These are phyloP conservation scores for Helogale parvula DNA, from an alignment of 2,113 vertebrate species.

Conservation along the genomic window DNA sequence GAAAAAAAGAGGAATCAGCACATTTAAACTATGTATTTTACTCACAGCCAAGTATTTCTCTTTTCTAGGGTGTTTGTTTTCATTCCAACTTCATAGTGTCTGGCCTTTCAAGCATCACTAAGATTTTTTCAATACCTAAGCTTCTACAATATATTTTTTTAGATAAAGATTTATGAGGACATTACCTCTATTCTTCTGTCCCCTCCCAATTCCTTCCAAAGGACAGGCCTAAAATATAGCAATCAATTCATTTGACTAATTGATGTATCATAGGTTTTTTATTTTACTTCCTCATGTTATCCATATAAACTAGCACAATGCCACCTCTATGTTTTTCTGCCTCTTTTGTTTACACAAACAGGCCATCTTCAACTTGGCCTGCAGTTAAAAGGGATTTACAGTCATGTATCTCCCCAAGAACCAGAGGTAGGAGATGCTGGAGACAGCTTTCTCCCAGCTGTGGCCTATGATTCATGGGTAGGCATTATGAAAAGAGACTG, in stretches of 20 bases:
- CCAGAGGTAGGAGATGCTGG: not conserved
- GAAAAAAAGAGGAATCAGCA: not conserved
- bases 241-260: conserved; percentile 5
- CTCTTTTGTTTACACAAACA: not conserved
- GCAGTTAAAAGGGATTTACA: not conserved
- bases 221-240: not conserved
- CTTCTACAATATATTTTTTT: not conserved
- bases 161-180: not conserved
- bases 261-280: not conserved
- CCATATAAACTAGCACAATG: not conserved
- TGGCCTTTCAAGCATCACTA: not conserved
- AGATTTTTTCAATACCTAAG: not conserved
- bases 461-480: not conserved
- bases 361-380: not conserved
- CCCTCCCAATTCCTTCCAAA: conserved; percentile 9
- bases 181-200: not conserved
- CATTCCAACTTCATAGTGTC: not conserved
- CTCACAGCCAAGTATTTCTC: not conserved
- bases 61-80: not conserved
- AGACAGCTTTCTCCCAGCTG: not conserved
- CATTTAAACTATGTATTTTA: not conserved
- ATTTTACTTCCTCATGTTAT: not conserved
- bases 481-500: not conserved
- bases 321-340: not conserved
- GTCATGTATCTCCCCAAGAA: not conserved